Base-by-base conservation (phyloP, 2,113 vertebrate genomes). In the Pyrgilauda ruficollis region DNA sequence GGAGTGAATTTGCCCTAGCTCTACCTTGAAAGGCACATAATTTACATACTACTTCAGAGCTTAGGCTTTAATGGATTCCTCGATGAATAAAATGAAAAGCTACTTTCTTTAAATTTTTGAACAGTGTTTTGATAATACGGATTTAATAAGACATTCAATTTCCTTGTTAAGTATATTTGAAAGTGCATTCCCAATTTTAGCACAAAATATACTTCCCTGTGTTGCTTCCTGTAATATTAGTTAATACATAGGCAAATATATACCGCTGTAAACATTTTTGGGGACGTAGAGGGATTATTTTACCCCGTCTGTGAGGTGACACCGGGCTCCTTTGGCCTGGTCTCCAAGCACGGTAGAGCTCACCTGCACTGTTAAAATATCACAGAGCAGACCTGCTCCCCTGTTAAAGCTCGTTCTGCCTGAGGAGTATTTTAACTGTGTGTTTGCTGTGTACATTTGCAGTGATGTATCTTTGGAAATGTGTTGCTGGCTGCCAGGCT, bases 1-100 rank as follows among this genome's bases (percentile, higher is more conserved):
- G 98, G 99, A 99, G 98, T 98, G 98, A 99, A 99, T 99, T 99
- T 99, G 98, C 99, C 98, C 98, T 97, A 96, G 98, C 98, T 98
- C 98, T 99, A 98, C 99, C 99, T 99, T 99, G 99, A 99, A 99
- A 99, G 98, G 98, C 98, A 98, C 98, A 97, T 99, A 98, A 99
- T 99, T 99, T 99, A 98, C 99, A 99, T 99, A 98, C 98, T 99
- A 98, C 98, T 99, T 98, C 98, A 98, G 98, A 99, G 99, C 98
- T 98, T 97, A 97, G 97, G 97, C 98, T 98, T 99, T 99, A 99
- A 99, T 99, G 98, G 98, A 99, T 99, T 98, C 98, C 98, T 98
- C 98, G 98, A 99, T 99, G 99, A 99, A 99, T 99, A 98, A 99
- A 99, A 99, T 99, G 98, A 99, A 98, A 99, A 98, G 98, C 98